Evolutionary conservation across 2,888 invertebrate genomes (phyloP).

Genomic region (Leuctra nigra): DNA sequence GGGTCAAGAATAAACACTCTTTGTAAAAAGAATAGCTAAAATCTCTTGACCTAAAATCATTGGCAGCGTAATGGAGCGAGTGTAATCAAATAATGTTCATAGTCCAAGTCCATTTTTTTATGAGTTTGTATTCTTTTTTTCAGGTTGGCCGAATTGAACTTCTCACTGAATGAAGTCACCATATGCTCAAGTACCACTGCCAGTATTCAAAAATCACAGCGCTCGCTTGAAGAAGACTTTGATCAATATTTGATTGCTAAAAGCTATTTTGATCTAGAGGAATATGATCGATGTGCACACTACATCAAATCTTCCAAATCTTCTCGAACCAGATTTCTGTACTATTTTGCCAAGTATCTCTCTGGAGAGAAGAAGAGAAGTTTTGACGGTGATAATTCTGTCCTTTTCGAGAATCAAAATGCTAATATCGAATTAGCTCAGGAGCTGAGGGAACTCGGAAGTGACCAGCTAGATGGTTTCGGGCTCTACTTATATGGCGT

Average conservation of each 20-base stretch:
- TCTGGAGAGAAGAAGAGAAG: slow-evolving; percentile 85
- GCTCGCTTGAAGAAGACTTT: slow-evolving; percentile 56
- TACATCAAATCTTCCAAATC: slow-evolving; percentile 65
- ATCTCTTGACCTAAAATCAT: too few species aligned
- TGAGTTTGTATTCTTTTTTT: too few species aligned
- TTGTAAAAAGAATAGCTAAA: too few species aligned
- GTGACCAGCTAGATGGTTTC: slow-evolving; percentile 74
- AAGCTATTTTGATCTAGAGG: slow-evolving; percentile 83
- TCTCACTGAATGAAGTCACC: slow-evolving; percentile 62
- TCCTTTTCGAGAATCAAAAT: slow-evolving; percentile 52
- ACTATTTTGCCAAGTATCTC: slow-evolving; percentile 79
- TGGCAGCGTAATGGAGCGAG: too few species aligned
- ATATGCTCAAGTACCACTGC: slow-evolving; percentile 36
- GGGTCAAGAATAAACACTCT: too few species aligned
- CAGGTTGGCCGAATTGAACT: slow-evolving; percentile 75
- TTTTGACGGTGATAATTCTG: slow-evolving; percentile 65
- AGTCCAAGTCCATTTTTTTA: too few species aligned
- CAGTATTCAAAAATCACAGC: slow-evolving; percentile 31
- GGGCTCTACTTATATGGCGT: slow-evolving; percentile 85
- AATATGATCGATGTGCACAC: slow-evolving; percentile 80
- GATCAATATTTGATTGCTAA: slow-evolving; percentile 74
- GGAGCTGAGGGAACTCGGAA: slow-evolving; percentile 50
- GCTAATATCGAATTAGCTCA: slow-evolving; percentile 47
- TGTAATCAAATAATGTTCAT: too few species aligned
- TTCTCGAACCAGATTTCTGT: slow-evolving; percentile 70